Evolutionary conservation across 1,140 invertebrate genomes (phyloP), one percentile per base, ranked within the genome.

Genomic region (Hylaeus volcanicus): DNA sequence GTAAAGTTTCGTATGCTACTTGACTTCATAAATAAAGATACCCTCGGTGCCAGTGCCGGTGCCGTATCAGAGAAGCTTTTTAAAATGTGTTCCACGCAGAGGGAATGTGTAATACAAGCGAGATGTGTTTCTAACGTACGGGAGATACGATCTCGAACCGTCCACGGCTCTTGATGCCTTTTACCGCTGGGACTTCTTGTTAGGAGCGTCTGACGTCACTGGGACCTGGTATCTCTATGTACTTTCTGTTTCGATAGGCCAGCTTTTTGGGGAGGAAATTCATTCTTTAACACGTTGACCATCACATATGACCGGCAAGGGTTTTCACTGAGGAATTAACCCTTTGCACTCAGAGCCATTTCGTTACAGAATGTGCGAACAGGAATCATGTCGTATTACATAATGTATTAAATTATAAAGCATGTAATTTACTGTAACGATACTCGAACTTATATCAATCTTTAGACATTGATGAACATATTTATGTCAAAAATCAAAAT

Each of bases 21-120:
- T 75, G 85, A 74, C 79, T 86, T 87, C 81, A 87, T 87, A 87
- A 86, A 86, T 86, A 86, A 86, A 86, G 84, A 86, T 86, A 86
- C 81, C 78, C 73, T 53, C 48, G 81, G 63, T 70, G 65, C 74
- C 84, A 61, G 26, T 26, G 26, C 45, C 37, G 55, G 51, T 53
- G 9, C 79, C 63, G 58, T 83, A 83, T 83, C 76, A 80, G 81
- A 86, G 73, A 39, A 60, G 84, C 77, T 86, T 86, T 86, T 86
- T 86, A 82, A 79, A 86, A 86, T 86, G 81, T 77, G 60, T 39
- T 55, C 74, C 69, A 72, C 80, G 70, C 70, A 86, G 77, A 86
- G 84, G 69, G 85, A 86, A 86, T 86, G 63, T 72, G 77, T 86
- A 86, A 86, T 83, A 81, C 48, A 65, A 55, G 37, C 63, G 81